Evolutionary conservation across 92 coral and sea anemone species (phyloP).

Genomic region (Epizoanthus fatuus): DNA sequence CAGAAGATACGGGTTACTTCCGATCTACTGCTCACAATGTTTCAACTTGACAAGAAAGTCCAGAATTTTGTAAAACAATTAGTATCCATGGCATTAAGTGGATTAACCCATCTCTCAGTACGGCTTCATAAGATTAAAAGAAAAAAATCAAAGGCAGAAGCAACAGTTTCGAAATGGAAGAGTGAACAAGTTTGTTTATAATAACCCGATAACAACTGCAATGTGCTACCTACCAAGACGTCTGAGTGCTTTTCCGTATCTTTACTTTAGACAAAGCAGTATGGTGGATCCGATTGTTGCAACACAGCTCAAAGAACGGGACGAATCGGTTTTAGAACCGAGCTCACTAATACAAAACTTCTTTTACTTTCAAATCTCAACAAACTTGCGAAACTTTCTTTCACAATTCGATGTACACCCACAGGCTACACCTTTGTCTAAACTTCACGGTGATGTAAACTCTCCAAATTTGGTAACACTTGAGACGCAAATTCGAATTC

Average conservation of each 20-base stretch:
- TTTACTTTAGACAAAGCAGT: neutral
- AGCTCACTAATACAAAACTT: no score
- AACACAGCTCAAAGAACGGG: no score
- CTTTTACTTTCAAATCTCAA: no score
- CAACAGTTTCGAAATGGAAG: neutral
- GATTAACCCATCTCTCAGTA: no score
- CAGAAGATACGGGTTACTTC: no score
- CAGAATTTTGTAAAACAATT: neutral
- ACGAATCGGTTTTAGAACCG: no score
- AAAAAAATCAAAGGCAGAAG: neutral
- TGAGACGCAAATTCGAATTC: conserved; percentile 4
- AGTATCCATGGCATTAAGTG: neutral
- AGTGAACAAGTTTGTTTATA: neutral
- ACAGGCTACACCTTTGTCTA: neutral
- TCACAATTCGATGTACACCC: neutral
- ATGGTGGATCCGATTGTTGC: neutral
- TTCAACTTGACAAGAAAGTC: neutral
- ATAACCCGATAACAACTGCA: neutral
- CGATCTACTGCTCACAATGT: neutral
- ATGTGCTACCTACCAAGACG: conserved; percentile 10
- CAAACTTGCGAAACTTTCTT: conserved; percentile 33
- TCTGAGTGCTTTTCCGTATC: neutral
- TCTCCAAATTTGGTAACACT: conserved; percentile 40
- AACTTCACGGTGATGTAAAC: conserved; percentile 24
- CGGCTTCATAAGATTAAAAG: no score